Base-by-base conservation (phyloP, 2,888 invertebrate genomes). In the Rhamphomyia laevipes region DNA sequence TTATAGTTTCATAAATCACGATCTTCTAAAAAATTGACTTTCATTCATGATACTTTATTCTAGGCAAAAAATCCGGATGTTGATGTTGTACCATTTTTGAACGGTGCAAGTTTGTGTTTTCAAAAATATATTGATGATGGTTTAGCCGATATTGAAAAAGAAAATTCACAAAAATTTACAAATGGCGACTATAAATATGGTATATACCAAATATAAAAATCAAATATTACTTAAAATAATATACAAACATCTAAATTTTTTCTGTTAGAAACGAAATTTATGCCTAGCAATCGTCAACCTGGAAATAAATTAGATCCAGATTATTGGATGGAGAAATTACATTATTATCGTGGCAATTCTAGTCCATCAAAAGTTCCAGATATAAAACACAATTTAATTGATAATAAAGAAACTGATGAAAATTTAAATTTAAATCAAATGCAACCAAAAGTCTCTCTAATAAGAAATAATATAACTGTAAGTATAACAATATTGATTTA, bases 81-180 rank as follows among this genome's bases (percentile, higher is more conserved):
- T 17, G 71, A 71, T 56, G 58, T 71, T 23, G 58, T 61, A 33
- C 61, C 66, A n/a, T 71, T 70, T 48, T 56, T 71, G 30, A 68
- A 68, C 56, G 71, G 72, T 11, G 65, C 70, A 10, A 69, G 67
- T 53, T 64, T 65, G 13, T 65, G 61, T 53, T 71, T 71, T 51
- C 68, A 67, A 49, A 70, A 68, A 50, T 71, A 66, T 49, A 71
- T 71, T 45, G 70, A 71, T 52, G 70, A 71, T 50, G 70, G 71
- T 21, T 58, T 71, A 31, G 63, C 67, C 23, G 71, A 70, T 54
- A 66, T 71, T 15, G 68, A 70, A 49, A 56, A 56, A 18, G 48
- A 54, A 33, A 44, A 40, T 42, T 18, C 33, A 23, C 56, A 53
- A 46, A 30, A 37, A 43, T 47, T 51, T 35, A 49, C 51, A 48